Evolutionary conservation across 2,888 invertebrate genomes (phyloP).

Genomic region (Scaptomyza caliginosa): DNA sequence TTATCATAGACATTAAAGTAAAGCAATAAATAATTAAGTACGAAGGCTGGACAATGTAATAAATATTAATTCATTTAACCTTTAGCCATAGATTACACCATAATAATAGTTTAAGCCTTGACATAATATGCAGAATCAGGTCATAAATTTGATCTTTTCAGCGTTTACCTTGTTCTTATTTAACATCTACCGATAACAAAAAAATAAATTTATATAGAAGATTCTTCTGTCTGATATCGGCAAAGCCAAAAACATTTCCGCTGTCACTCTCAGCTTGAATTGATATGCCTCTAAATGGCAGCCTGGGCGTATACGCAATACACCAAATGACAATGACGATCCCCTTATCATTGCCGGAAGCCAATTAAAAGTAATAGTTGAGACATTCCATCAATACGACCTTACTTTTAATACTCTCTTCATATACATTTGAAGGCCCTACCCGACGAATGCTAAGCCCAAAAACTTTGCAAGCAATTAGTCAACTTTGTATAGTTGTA

Average conservation of each 20-base stretch:
- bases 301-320: slow-evolving; percentile 40
- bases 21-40: slow-evolving; percentile 19
- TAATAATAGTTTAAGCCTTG: too few relatives aligned
- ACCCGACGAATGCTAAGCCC: not conserved
- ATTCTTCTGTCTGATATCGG: slow-evolving; percentile 24
- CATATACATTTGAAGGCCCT: not conserved
- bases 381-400: slow-evolving; percentile 25
- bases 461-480: slow-evolving; percentile 24
- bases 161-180: too few relatives aligned
- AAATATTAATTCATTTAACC: not conserved
- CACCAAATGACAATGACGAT: slow-evolving; percentile 14
- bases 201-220: too few relatives aligned
- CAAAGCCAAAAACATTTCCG: slow-evolving; percentile 42
- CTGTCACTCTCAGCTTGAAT: slow-evolving; percentile 14
- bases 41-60: slow-evolving; percentile 13
- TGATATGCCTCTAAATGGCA: not conserved
- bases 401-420: slow-evolving; percentile 2
- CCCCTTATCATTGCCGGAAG: slow-evolving; percentile 49
- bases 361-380: slow-evolving; percentile 25
- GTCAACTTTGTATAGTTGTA: slow-evolving; percentile 32
- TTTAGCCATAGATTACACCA: too few relatives aligned
- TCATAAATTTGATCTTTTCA: too few relatives aligned
- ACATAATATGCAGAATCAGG: not conserved
- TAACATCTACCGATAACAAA: too few relatives aligned
- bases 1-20: slow-evolving; percentile 17